Evolutionary conservation across 1,140 invertebrate genomes (phyloP), one percentile per base, ranked within the genome.

Genomic region (Panagrolaimus sp.): DNA sequence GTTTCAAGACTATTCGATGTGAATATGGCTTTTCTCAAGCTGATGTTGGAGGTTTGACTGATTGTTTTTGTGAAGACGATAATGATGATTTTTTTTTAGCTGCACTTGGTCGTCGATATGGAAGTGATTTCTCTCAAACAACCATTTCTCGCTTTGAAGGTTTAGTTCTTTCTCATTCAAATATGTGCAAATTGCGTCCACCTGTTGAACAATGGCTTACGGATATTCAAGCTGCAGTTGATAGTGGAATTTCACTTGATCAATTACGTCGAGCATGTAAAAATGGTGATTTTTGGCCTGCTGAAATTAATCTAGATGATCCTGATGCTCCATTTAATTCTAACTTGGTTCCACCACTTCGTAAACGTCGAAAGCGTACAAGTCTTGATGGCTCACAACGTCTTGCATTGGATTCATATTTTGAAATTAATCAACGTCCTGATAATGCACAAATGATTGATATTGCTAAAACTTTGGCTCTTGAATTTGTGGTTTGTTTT

Each of bases 181-280:
- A 97, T 82, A 97, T 97, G 94, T 96, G 94, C 86, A 97, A 97
- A 84, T 85, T 97, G 78, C 96, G 96, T 85, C 94, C 94, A 0
- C 85, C 96, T 52, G 87, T 97, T 10, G 92, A 96, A 83, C 94
- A 96, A 84, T 96, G 94, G 94, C 84, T 97, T 26, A 91, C 94
- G 82, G 93, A 96, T 84, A 93, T 93, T 0, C 93, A 96, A 84
- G 90, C 90, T 73, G 90, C 90, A n/a, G 84, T 92, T 55, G 74
- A 38, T 67, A 69, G 10, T 48, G 65, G 68, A 76, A 38, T 76
- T 69, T 43, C 76, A 73, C 28, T 44, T 24, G 28, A 46, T 14
- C n/a, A 65, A 10, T 38, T 38, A 21, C 26, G 46, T 32, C 44
- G 65, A 5, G 28, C 43, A 17, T 55, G 65, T 24, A 32, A 67